phyloP scores from a whole-genome alignment of 92 coral and sea anemone species.

The Metridium senile region DNA sequence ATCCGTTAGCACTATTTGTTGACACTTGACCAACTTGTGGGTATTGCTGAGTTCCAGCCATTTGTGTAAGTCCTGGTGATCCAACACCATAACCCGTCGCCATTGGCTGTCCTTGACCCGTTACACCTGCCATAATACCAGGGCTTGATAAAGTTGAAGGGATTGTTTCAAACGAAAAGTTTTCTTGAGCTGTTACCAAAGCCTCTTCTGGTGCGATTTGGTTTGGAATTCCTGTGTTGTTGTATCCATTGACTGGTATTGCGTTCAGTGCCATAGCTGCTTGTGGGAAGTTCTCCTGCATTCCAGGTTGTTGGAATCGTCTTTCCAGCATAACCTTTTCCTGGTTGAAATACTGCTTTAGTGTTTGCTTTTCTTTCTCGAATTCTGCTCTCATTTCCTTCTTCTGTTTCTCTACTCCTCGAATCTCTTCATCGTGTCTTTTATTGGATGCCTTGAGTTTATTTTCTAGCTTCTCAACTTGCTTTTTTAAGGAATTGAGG shows the following conservation, averaged over 20 bases:
- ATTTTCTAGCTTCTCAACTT: constrained; percentile 62
- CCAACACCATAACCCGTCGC: constrained; percentile 1
- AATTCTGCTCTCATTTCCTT: constrained; percentile 70
- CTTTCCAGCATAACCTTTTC: constrained; percentile 52
- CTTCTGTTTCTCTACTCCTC: constrained; percentile 62
- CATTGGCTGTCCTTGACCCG: not conserved
- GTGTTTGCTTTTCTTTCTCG: constrained; percentile 60
- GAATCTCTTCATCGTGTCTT: constrained; percentile 70
- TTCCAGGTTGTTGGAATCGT: constrained; percentile 36
- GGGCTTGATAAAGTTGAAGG: constrained; percentile 24
- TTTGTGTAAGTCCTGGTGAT: not conserved
- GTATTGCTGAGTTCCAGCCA: not conserved
- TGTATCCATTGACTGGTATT: not conserved
- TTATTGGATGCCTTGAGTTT: constrained; percentile 50
- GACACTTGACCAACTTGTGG: not conserved
- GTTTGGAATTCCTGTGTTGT: constrained; percentile 1
- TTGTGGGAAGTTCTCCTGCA: not conserved
- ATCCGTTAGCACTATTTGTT: not conserved
- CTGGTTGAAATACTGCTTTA: constrained; percentile 62
- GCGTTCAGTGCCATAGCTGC: not conserved
- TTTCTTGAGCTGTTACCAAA: constrained; percentile 16
- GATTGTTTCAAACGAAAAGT: constrained; percentile 10
- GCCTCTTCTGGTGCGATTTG: constrained; percentile 32
- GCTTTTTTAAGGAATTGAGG: constrained; percentile 38
- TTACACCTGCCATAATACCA: constrained; percentile 1